phyloP scores from a whole-genome alignment of 2,797 vertebrate species.

The Micrastur ruficollis region DNA sequence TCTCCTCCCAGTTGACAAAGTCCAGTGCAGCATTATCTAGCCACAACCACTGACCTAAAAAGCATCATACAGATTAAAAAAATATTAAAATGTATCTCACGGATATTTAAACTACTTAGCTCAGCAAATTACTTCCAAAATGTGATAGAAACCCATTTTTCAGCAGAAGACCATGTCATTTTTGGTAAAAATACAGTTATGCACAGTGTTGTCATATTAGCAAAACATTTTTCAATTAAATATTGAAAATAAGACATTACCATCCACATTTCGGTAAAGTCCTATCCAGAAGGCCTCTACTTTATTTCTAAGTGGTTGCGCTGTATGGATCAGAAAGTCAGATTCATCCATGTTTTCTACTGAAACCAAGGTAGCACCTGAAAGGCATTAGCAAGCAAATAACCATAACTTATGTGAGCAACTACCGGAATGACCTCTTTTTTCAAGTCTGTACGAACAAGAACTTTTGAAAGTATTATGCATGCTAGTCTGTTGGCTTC shows the following conservation, averaged over 20 bases:
- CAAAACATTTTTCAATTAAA: background rate
- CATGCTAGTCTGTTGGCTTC: background rate
- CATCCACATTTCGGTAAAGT: slow-evolving; percentile 81
- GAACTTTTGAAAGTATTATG: background rate
- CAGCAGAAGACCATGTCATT: fast-evolving
- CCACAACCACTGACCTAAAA: slow-evolving; percentile 86
- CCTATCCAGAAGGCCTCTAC: slow-evolving; percentile 87
- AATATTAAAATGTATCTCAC: fast-evolving
- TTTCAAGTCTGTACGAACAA: background rate
- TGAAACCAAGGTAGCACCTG: slow-evolving; percentile 82
- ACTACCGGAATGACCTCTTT: background rate
- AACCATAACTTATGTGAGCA: background rate
- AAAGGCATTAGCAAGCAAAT: background rate
- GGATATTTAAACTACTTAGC: background rate
- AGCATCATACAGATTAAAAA: background rate
- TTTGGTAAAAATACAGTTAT: background rate
- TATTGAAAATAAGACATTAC: slow-evolving; percentile 61
- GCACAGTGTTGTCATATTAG: background rate
- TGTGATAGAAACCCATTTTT: background rate
- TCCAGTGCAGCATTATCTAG: slow-evolving; percentile 81
- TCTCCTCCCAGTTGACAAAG: slow-evolving; percentile 86
- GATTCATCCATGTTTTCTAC: slow-evolving; percentile 80
- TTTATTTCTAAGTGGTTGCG: slow-evolving; percentile 81
- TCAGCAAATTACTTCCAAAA: background rate
- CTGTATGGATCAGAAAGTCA: slow-evolving; percentile 79